Conservation (phyloP, 2,113 vertebrate genomes). For the Amia ocellicauda region DNA sequence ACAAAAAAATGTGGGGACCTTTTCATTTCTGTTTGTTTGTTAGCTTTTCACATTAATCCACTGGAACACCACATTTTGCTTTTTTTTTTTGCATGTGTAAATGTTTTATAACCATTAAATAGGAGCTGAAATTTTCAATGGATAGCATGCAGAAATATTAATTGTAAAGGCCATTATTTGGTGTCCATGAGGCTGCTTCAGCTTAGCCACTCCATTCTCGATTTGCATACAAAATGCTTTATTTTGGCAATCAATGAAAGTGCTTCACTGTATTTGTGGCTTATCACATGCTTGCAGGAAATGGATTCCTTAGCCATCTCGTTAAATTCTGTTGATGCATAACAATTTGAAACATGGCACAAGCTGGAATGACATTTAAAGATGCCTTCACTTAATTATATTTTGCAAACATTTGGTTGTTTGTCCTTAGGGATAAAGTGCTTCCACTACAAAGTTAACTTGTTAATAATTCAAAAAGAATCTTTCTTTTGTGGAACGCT, state of each 20-base stretch:
- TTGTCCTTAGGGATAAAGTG: conserved; percentile 98
- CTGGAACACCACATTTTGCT: conserved; percentile 58
- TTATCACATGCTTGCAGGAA: conserved; percentile 98
- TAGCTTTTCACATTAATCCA: conserved; percentile 73
- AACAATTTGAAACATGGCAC: conserved; percentile 99
- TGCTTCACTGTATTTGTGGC: conserved; percentile 96
- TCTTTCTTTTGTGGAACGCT: conserved; percentile 60
- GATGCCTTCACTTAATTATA: conserved; percentile 99
- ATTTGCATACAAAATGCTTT: conserved; percentile 99
- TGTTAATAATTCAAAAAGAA: conserved; percentile 83
- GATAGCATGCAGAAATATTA: conserved; percentile 83
- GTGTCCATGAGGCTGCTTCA: conserved; percentile 90
- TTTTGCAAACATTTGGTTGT: conserved; percentile 98
- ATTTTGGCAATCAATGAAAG: conserved; percentile 99
- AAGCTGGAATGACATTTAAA: conserved; percentile 99
- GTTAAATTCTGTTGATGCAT: conserved; percentile 99
- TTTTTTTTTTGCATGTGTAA: conserved; percentile 63
- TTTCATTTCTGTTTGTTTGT: conserved; percentile 63
- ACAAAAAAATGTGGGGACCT: conserved; percentile 48
- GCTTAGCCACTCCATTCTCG: conserved; percentile 97
- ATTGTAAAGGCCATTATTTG: conserved; percentile 95
- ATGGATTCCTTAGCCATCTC: conserved; percentile 98
- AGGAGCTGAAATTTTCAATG: conserved; percentile 75
- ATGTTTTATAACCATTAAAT: conserved; percentile 74
- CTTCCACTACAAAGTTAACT: conserved; percentile 98